phyloP scores from a whole-genome alignment of 2,113 vertebrate genomes.

The Eulemur rufifrons region DNA sequence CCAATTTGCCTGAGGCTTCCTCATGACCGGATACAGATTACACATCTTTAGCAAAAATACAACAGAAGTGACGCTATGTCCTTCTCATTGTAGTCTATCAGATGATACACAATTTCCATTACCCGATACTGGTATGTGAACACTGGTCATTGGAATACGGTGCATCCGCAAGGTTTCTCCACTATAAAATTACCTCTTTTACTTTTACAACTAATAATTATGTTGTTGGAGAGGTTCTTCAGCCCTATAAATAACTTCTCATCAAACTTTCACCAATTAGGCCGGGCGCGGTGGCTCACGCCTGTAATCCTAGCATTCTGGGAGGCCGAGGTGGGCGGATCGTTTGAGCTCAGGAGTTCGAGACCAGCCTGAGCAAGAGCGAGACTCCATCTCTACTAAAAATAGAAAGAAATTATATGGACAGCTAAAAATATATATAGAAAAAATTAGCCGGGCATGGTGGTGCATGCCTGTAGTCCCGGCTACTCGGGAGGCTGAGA shows the following conservation, averaged over 20 bases:
- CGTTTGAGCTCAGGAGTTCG: too few species aligned
- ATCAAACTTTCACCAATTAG: not conserved
- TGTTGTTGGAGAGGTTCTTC: not conserved
- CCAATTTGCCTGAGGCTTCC: not conserved
- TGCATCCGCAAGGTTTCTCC: not conserved
- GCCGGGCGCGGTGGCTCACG: too few species aligned
- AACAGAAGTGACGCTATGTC: not conserved
- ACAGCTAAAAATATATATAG: too few species aligned
- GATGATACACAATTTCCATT: not conserved
- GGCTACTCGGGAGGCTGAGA: too few species aligned
- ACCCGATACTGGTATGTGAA: not conserved
- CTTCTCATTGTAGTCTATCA: not conserved
- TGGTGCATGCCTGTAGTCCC: too few species aligned
- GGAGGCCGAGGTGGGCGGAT: too few species aligned
- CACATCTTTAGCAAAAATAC: not conserved
- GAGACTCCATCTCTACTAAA: too few species aligned
- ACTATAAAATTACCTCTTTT: not conserved
- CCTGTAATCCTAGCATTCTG: too few species aligned
- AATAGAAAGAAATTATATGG: too few species aligned
- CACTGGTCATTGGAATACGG: not conserved
- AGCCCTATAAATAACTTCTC: not conserved
- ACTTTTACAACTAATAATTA: not conserved
- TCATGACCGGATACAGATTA: not conserved
- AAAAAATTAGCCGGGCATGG: too few species aligned
- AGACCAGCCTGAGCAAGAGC: too few species aligned